A percentile compares a stretch with the other conserved stretches of the same genome.
Evolutionary conservation across 1,140 invertebrate genomes (phyloP).

Genomic region (Drosophila auraria): DNA sequence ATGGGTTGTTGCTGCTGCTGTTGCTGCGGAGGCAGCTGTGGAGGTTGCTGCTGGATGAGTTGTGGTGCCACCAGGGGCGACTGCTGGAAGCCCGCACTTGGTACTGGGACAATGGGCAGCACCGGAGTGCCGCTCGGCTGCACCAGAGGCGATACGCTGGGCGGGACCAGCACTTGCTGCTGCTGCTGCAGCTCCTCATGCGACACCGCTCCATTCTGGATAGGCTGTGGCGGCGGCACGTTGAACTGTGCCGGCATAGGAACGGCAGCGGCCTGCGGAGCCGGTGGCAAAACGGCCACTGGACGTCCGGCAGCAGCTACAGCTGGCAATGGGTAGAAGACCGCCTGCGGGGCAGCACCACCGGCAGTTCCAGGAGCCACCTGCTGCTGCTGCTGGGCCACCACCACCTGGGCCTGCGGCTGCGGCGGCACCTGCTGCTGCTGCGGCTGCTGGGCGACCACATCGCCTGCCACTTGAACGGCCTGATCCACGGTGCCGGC

Average conservation of each 20-base stretch:
- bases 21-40: constrained; percentile 59
- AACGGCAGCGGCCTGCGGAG: constrained; percentile 71
- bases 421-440: constrained; percentile 61
- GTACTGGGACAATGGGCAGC: constrained; percentile 60
- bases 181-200: constrained; percentile 77
- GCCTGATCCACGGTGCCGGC: constrained; percentile 57
- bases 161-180: constrained; percentile 64
- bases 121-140: constrained; percentile 53
- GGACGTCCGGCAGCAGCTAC: constrained; percentile 72
- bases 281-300: constrained; percentile 69
- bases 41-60: constrained; percentile 53
- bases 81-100: constrained; percentile 69
- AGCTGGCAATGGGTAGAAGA: constrained; percentile 82
- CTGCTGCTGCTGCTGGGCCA: constrained; percentile 49
- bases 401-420: constrained; percentile 62
- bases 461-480: constrained; percentile 59
- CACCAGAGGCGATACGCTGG: constrained; percentile 66
- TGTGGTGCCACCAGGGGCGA: constrained; percentile 64
- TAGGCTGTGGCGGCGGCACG: constrained; percentile 72
- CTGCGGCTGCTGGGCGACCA: constrained; percentile 29
- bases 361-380: constrained; percentile 53
- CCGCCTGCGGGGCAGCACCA: constrained; percentile 55
- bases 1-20: constrained; percentile 58
- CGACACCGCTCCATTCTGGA: constrained; percentile 79
- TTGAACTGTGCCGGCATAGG: constrained; percentile 79